phyloP scores from a whole-genome alignment of 2,113 vertebrate genomes.

The Charadrius vociferus region DNA sequence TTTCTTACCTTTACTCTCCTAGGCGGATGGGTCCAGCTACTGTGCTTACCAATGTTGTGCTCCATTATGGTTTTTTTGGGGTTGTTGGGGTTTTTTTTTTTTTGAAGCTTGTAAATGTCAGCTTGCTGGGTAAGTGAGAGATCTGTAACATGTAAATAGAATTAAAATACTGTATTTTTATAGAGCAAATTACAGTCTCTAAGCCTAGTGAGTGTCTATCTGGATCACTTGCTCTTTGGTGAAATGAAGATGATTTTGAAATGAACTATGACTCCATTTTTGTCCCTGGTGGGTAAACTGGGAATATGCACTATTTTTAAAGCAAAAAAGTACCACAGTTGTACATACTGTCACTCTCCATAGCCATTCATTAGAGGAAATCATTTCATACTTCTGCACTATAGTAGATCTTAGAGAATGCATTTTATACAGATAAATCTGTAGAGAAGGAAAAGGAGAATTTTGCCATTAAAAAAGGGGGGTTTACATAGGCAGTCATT shows the following conservation, averaged over 20 bases:
- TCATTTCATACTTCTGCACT: constrained; percentile 58
- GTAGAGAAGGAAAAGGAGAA: constrained; percentile 49
- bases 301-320: constrained; percentile 66
- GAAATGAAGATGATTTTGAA: constrained; percentile 56
- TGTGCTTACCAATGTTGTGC: constrained; percentile 6
- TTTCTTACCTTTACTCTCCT: constrained; percentile 1
- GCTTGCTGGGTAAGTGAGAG: constrained; percentile 52
- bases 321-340: constrained; percentile 60
- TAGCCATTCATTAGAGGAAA: constrained; percentile 53
- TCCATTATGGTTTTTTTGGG: background rate
- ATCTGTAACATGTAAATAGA: constrained; percentile 65
- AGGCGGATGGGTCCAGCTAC: background rate
- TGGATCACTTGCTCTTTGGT: constrained; percentile 63
- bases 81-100: background rate
- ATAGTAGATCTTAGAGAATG: constrained; percentile 59
- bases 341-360: constrained; percentile 11
- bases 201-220: constrained; percentile 47
- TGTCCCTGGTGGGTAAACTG: constrained; percentile 56
- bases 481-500: constrained; percentile 6
- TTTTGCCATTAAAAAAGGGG: constrained; percentile 35
- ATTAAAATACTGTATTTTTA: constrained; percentile 78
- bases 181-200: constrained; percentile 66
- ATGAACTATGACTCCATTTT: constrained; percentile 54
- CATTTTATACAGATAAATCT: constrained; percentile 51
- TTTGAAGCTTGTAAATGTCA: constrained; percentile 51